A percentile compares a stretch with the other conserved stretches of the same genome.
These are phyloP conservation scores for Crypturellus tataupa DNA, from an alignment of 2,797 vertebrate species.

Conservation along the genomic window DNA sequence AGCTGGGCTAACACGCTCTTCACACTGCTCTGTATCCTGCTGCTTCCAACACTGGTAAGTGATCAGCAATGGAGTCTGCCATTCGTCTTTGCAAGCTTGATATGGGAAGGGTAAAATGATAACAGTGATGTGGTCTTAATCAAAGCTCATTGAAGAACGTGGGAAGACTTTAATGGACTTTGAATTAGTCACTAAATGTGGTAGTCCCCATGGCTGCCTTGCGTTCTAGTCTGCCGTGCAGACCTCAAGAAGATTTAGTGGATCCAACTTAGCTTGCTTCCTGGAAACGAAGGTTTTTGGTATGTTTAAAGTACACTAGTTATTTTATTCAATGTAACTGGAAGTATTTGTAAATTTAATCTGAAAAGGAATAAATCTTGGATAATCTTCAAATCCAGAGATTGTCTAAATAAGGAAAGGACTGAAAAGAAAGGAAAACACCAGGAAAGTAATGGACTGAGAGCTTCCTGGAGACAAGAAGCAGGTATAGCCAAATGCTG, in stretches of 20 bases:
- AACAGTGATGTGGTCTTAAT: not conserved
- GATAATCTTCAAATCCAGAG: conserved; percentile 54
- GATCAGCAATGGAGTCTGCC: not conserved
- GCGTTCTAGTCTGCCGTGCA: not conserved
- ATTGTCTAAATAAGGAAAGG: conserved; percentile 74
- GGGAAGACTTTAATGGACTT: not conserved
- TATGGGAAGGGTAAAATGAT: not conserved
- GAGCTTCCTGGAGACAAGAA: conserved; percentile 68
- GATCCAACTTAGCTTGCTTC: conserved; percentile 11
- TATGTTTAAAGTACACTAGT: conserved; percentile 59
- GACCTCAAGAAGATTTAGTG: conserved; percentile 5
- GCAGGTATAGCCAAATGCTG: conserved; percentile 65
- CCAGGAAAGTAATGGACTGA: conserved; percentile 58
- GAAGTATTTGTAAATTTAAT: conserved; percentile 62
- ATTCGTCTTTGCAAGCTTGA: not conserved
- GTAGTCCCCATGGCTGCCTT: not conserved
- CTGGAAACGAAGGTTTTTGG: conserved; percentile 27
- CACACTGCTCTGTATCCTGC: not conserved
- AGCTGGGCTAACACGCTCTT: not conserved
- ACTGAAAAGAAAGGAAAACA: conserved; percentile 67
- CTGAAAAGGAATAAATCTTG: conserved; percentile 55
- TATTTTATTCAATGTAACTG: conserved; percentile 52
- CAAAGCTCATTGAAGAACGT: not conserved
- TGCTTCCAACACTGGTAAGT: not conserved
- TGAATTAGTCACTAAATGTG: not conserved